Conservation (phyloP, 2,113 vertebrate species). For the Mugil cephalus region DNA sequence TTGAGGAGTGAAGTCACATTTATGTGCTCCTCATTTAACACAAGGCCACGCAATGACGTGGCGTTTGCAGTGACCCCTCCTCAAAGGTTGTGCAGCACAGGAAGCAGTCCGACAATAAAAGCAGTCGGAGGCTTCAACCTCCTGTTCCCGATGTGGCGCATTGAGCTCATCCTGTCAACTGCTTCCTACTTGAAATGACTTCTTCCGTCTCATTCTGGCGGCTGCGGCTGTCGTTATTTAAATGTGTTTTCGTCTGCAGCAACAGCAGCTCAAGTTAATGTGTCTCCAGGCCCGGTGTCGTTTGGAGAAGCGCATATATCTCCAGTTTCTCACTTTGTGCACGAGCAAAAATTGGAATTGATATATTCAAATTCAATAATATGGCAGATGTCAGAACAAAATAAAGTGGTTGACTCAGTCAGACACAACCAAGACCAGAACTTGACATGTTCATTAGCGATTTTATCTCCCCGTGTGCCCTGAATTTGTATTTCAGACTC, state of each 20-base stretch:
- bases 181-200: not conserved
- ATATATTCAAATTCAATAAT: not conserved
- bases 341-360: not conserved
- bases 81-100: not conserved
- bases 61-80: not conserved
- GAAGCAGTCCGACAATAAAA: not conserved
- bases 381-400: not conserved
- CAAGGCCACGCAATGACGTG: too few species aligned
- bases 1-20: not conserved
- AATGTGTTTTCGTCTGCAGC: not conserved
- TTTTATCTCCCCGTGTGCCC: not conserved
- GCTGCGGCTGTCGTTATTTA: not conserved
- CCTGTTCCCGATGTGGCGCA: too few species aligned
- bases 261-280: too few species aligned
- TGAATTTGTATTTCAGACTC: conserved; percentile 12
- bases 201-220: not conserved
- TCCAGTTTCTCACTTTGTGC: not conserved
- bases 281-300: not conserved
- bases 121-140: not conserved
- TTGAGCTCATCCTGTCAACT: not conserved
- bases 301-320: not conserved
- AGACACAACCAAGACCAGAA: not conserved
- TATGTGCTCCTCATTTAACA: not conserved
- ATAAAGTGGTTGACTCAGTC: not conserved
- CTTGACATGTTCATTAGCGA: not conserved